Evolutionary conservation across 1,140 invertebrate genomes (phyloP).

Genomic region (roundworm (Caenorhabditis elegans)): DNA sequence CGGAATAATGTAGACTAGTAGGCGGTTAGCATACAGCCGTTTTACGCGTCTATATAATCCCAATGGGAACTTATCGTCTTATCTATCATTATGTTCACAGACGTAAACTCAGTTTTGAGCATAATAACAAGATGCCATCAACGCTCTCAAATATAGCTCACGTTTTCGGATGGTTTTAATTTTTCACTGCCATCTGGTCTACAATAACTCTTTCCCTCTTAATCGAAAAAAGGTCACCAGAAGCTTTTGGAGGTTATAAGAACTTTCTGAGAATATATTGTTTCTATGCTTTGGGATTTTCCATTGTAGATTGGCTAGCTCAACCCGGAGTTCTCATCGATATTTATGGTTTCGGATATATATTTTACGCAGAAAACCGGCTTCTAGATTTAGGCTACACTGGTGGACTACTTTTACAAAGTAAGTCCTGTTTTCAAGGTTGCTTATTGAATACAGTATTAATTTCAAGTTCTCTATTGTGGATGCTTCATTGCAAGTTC

Average conservation of each 20-base stretch:
- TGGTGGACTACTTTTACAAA: not conserved
- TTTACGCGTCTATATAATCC: too few relatives aligned
- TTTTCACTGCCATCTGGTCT: not conserved
- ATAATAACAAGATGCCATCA: too few relatives aligned
- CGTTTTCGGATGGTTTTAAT: not conserved
- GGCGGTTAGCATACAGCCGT: too few relatives aligned
- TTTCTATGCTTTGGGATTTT: not conserved
- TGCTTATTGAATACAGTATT: not conserved
- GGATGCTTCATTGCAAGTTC: not conserved
- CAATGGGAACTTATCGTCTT: too few relatives aligned
- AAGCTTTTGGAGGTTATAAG: not conserved
- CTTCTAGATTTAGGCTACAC: not conserved
- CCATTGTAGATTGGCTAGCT: not conserved
- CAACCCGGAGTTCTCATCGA: not conserved
- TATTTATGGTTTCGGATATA: not conserved
- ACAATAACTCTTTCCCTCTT: not conserved
- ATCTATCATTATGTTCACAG: too few relatives aligned
- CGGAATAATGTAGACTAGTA: too few relatives aligned
- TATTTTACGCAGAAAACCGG: not conserved
- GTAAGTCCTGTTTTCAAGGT: not conserved
- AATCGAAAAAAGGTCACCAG: not conserved
- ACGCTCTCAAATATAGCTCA: not conserved
- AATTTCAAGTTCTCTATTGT: not conserved
- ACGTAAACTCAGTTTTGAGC: too few relatives aligned
- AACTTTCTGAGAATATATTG: not conserved